A percentile compares a stretch with the other conserved stretches of the same genome.
These are phyloP conservation scores for Lacanobia wlatinum DNA, from an alignment of 2,888 invertebrate species.

Conservation along the genomic window DNA sequence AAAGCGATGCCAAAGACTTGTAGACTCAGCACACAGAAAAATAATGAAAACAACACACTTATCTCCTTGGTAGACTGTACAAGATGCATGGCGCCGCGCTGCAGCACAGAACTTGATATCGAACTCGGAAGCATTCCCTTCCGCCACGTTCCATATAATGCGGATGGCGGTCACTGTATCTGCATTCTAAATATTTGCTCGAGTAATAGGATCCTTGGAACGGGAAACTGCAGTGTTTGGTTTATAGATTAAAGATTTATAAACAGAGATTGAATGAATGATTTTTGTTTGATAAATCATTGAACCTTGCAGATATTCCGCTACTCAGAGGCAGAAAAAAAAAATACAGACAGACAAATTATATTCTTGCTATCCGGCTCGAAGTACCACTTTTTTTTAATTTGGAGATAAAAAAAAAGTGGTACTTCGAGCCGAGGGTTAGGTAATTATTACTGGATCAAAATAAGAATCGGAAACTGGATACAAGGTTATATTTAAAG, in stretches of 20 bases:
- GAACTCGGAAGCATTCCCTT: constrained; percentile 16
- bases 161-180: constrained; percentile 18
- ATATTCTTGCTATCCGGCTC: background rate
- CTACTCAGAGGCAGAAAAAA: background rate
- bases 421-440: background rate
- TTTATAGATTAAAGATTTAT: background rate
- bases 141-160: constrained; percentile 18
- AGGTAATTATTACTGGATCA: background rate
- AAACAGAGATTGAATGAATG: background rate
- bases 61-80: background rate
- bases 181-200: constrained; percentile 1
- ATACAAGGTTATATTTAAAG: constrained; percentile 6
- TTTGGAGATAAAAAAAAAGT: too few species aligned
- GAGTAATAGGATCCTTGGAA: constrained; percentile 1
- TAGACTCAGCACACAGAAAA: background rate
- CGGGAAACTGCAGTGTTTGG: background rate
- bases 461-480: background rate
- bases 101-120: constrained; percentile 24
- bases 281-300: background rate
- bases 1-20: background rate
- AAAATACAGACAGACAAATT: too few species aligned
- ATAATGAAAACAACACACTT: too few species aligned
- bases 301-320: background rate
- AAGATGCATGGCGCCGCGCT: constrained; percentile 9
- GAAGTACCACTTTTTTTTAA: background rate